Base-by-base conservation (phyloP, 1,140 invertebrate species). In the Saccostrea cuccullata region DNA sequence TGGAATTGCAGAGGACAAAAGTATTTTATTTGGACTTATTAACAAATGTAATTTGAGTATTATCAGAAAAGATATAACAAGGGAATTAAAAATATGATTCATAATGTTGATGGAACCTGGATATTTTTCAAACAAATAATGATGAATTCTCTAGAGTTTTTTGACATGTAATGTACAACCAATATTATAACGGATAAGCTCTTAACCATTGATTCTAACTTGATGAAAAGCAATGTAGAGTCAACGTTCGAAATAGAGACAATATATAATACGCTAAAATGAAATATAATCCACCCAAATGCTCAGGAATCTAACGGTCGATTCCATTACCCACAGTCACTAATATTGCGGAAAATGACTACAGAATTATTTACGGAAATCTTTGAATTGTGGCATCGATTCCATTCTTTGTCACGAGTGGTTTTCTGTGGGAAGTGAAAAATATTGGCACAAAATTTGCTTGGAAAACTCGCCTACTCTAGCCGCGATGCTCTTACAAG, bases 281-380 rank as follows among this genome's bases (percentile, higher is more conserved):
- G 23, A 20, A 67, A 67, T 67, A 5, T 67, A n/a, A 20, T 20
- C 60, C 60, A 23, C 60, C 60, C 20, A 67, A 67, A 67, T 67
- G 23, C 60, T 20, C 17, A 20, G 60, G n/a, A 67, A 67, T 47
- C 47, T 47, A 6, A 47, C 47, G 47, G 47, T 47, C 47, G 26
- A 77, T 77, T 77, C 23, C 11, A 77, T 77, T 77, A 77, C 70
- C 70, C 26, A 36, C 36, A 64, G 58, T 17, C 17, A 64, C n/a
- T 64, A 64, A 64, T n/a, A 64, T 17, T 64, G n/a, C 17, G 58
- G 58, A 64, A 64, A 47, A 60, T 9, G 9, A 12, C 70, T 26
- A 30, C 23, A 77, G 30, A 77, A 77, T 30, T 15, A 40, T 36
- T 36, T 30, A 77, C 23, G 26, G 30, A 77, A 77, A 77, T 77